phyloP scores from a whole-genome alignment of 2,888 invertebrate species.

The Nomada goodeniana region DNA sequence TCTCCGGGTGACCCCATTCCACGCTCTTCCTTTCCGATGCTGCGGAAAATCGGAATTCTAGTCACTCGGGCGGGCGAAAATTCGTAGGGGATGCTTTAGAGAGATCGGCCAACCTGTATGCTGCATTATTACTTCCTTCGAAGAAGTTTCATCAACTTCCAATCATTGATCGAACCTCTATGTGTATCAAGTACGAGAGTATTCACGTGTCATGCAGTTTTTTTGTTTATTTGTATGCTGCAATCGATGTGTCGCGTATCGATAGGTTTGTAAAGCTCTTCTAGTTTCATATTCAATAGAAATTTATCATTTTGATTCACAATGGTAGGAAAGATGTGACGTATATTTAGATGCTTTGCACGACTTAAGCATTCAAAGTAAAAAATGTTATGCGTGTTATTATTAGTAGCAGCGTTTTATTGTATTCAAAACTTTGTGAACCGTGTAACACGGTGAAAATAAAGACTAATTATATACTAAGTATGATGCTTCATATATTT shows the following conservation, averaged over 20 bases:
- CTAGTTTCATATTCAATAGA: background rate
- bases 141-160: conserved; percentile 36
- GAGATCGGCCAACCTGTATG: conserved; percentile 21
- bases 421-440: too few species aligned
- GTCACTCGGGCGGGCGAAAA: background rate
- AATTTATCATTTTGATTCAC: background rate
- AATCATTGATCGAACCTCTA: conserved; percentile 45
- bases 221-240: conserved; percentile 47
- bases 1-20: too few species aligned
- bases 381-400: too few species aligned
- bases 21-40: conserved; percentile 1
- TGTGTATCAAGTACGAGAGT: background rate
- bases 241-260: conserved; percentile 2
- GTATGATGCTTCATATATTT: too few species aligned
- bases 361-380: too few species aligned
- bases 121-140: conserved; percentile 31
- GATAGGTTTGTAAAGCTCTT: conserved; percentile 21
- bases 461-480: too few species aligned
- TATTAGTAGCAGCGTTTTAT: too few species aligned
- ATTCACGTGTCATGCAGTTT: conserved; percentile 18
- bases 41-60: background rate
- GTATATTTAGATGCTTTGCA: too few species aligned
- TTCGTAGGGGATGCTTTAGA: background rate
- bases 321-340: too few species aligned
- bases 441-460: too few species aligned